These are phyloP conservation scores for Vidua macroura DNA, from an alignment of 2,113 vertebrate species.

Conservation along the genomic window DNA sequence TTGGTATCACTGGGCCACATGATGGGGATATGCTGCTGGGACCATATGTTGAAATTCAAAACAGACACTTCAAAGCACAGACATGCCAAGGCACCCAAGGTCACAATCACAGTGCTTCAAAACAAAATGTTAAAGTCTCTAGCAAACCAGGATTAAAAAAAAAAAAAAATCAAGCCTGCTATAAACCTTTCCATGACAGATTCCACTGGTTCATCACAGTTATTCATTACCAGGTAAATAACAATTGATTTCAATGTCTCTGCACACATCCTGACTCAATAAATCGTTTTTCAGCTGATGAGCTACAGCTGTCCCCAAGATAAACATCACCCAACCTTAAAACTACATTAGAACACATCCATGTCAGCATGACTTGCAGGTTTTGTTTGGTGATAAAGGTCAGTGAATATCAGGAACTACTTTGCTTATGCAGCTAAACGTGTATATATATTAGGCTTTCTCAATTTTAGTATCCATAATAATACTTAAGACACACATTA, in stretches of 20 bases:
- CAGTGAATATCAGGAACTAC: background rate
- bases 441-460: background rate
- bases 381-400: background rate
- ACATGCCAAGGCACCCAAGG: background rate
- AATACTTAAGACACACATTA: background rate
- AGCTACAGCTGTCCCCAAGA: conserved; percentile 20
- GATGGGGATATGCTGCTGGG: background rate
- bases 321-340: background rate
- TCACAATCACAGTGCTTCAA: background rate
- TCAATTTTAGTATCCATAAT: background rate
- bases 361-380: background rate
- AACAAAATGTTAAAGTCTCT: background rate
- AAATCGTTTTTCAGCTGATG: conserved; percentile 1
- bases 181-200: background rate
- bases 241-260: conserved; percentile 15
- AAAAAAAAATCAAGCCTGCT: background rate
- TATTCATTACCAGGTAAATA: conserved; percentile 48
- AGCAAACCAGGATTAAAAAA: background rate
- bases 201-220: background rate
- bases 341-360: background rate
- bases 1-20: background rate
- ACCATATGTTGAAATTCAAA: conserved; percentile 7
- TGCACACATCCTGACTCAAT: background rate
- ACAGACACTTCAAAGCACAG: background rate
- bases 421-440: background rate